A percentile compares a stretch with the other conserved stretches of the same genome.
These are phyloP conservation scores for Lomographa bimaculata DNA, from an alignment of 2,888 invertebrate species.

Conservation along the genomic window DNA sequence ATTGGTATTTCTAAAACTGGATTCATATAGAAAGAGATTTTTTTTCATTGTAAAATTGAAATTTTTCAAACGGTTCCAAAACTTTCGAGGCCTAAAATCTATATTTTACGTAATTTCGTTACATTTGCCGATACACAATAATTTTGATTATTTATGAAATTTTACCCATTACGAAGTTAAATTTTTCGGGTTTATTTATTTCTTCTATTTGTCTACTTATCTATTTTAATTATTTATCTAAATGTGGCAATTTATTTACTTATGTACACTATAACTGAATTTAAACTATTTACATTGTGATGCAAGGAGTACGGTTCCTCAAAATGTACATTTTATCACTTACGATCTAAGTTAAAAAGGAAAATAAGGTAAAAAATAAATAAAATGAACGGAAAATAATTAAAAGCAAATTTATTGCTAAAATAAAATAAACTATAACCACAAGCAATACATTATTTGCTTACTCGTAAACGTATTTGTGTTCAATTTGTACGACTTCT, in stretches of 20 bases:
- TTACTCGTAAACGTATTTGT: slow-evolving; percentile 58
- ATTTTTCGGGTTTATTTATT: slow-evolving; percentile 36
- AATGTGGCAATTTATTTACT: slow-evolving; percentile 44
- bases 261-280: slow-evolving; percentile 66
- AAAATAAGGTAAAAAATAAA: slow-evolving; percentile 57
- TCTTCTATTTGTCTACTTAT: slow-evolving; percentile 41
- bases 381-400: slow-evolving; percentile 72
- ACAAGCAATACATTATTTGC: slow-evolving; percentile 75
- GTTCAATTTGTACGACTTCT: slow-evolving; percentile 77
- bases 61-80: slow-evolving; percentile 50
- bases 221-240: slow-evolving; percentile 46
- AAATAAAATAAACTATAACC: slow-evolving; percentile 81
- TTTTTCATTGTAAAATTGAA: slow-evolving; percentile 51
- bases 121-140: slow-evolving; percentile 61
- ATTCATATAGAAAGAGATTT: slow-evolving; percentile 49
- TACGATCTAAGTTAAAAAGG: slow-evolving; percentile 49
- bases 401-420: slow-evolving; percentile 84
- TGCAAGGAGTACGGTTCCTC: slow-evolving; percentile 84
- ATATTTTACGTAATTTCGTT: slow-evolving; percentile 54
- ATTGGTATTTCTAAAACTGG: slow-evolving; percentile 76
- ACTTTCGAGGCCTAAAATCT: slow-evolving; percentile 59
- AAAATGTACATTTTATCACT: slow-evolving; percentile 64
- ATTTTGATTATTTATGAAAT: slow-evolving; percentile 66
- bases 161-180: slow-evolving; percentile 48
- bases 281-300: slow-evolving; percentile 64